A percentile compares a stretch with the other conserved stretches of the same genome.
Conservation (phyloP, 2,113 vertebrate species). For the Suricata suricatta region DNA sequence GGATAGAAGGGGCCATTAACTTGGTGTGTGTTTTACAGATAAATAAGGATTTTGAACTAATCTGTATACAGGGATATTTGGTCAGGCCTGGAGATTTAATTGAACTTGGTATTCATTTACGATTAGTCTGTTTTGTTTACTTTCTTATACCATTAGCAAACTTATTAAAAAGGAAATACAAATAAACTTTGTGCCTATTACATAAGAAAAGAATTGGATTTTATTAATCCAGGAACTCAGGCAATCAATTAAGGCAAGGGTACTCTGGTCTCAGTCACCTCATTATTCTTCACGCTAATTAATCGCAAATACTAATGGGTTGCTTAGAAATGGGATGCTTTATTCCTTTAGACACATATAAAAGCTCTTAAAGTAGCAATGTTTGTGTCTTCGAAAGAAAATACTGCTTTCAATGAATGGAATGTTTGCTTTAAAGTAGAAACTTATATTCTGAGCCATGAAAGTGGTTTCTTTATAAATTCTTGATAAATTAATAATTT, state of each 20-base stretch:
- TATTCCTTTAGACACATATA: slow-evolving; percentile 54
- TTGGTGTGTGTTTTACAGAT: slow-evolving; percentile 45
- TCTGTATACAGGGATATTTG: slow-evolving; percentile 68
- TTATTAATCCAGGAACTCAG: slow-evolving; percentile 83
- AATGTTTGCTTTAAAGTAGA: neutral
- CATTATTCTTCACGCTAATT: slow-evolving; percentile 82
- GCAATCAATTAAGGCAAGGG: slow-evolving; percentile 81
- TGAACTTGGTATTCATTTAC: slow-evolving; percentile 78
- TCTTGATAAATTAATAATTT: neutral
- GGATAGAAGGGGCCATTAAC: slow-evolving; percentile 19
- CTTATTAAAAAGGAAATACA: slow-evolving; percentile 80
- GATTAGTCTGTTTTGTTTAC: slow-evolving; percentile 81
- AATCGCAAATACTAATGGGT: slow-evolving; percentile 72
- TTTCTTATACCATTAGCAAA: slow-evolving; percentile 81
- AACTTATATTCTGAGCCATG: neutral
- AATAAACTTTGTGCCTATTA: slow-evolving; percentile 82
- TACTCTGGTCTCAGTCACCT: slow-evolving; percentile 77
- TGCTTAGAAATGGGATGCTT: slow-evolving; percentile 66
- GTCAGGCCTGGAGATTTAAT: slow-evolving; percentile 72
- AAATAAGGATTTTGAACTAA: slow-evolving; percentile 74
- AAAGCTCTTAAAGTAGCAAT: slow-evolving; percentile 51
- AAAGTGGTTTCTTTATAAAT: neutral
- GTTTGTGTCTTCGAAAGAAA: neutral
- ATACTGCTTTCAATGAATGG: neutral
- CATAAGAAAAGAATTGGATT: slow-evolving; percentile 83